A percentile compares a stretch with the other conserved stretches of the same genome.
Conservation (phyloP, 2,797 vertebrate genomes). For the Scarus forsteni region DNA sequence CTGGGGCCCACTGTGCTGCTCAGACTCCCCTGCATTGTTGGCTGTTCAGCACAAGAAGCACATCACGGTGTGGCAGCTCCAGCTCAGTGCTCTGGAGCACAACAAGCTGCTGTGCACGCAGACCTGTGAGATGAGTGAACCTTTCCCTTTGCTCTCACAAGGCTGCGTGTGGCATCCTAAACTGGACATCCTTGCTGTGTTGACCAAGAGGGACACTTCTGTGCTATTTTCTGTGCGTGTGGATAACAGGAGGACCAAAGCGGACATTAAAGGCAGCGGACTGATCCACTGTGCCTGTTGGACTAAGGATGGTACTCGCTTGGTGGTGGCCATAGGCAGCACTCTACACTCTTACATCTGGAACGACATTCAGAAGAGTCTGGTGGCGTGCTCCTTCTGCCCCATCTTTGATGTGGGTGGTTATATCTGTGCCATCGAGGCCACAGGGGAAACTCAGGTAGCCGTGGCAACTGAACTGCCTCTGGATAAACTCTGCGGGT, state of each 20-base stretch:
- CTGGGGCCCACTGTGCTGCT: conserved; percentile 88
- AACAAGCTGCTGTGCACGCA: conserved; percentile 91
- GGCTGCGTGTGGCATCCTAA: conserved; percentile 97
- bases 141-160: conserved; percentile 90
- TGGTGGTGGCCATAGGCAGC: conserved; percentile 92
- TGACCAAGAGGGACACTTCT: conserved; percentile 91
- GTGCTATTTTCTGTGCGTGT: conserved; percentile 87
- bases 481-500: conserved; percentile 90
- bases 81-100: conserved; percentile 84
- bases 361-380: conserved; percentile 90
- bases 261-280: conserved; percentile 85
- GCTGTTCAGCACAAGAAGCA: conserved; percentile 95
- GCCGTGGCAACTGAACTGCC: conserved; percentile 93
- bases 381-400: conserved; percentile 89
- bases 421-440: conserved; percentile 88
- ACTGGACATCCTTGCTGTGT: conserved; percentile 87
- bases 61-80: conserved; percentile 92
- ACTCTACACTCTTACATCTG: conserved; percentile 92
- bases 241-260: conserved; percentile 87
- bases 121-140: conserved; percentile 92
- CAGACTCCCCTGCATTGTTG: conserved; percentile 86
- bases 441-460: conserved; percentile 87
- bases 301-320: conserved; percentile 92
- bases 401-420: conserved; percentile 91
- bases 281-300: conserved; percentile 94